These are phyloP conservation scores for Syrrhaptes paradoxus DNA, from an alignment of 2,113 vertebrate species.

Conservation along the genomic window DNA sequence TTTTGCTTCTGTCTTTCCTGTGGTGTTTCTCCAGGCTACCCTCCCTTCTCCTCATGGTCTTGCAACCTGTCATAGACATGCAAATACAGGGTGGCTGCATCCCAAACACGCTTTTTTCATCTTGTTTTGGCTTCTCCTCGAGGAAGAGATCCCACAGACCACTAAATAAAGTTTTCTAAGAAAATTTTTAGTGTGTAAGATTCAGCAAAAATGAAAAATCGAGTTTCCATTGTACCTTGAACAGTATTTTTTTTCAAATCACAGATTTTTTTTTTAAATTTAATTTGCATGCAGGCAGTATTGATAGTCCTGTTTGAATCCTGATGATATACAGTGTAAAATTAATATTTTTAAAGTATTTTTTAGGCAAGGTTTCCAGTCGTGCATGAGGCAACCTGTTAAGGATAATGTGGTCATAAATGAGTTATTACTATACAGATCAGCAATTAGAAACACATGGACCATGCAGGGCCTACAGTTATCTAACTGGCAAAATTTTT, in stretches of 20 bases:
- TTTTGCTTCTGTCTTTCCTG: neutral
- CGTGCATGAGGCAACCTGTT: neutral
- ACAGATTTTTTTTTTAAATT: neutral
- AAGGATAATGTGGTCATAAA: neutral
- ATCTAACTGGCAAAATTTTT: neutral
- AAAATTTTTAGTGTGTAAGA: neutral
- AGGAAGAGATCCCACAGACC: neutral
- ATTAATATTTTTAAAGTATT: neutral
- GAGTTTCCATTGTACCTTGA: neutral
- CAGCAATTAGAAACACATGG: neutral
- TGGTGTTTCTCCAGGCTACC: neutral
- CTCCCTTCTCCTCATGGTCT: neutral
- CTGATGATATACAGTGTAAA: neutral
- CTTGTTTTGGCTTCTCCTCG: neutral
- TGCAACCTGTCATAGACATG: neutral
- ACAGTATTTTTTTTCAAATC: accelerated
- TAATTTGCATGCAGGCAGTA: neutral
- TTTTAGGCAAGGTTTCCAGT: neutral
- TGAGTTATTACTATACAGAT: neutral
- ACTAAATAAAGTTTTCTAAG: neutral
- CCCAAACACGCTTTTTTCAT: neutral
- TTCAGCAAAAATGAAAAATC: neutral
- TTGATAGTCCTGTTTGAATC: neutral
- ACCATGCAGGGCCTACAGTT: neutral
- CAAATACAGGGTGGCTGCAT: accelerated